Percentiles rank a stretch among this genome's conserved stretches.
These are phyloP conservation scores for Sisyra terminalis DNA, from an alignment of 2,888 invertebrate genomes.

Conservation along the genomic window DNA sequence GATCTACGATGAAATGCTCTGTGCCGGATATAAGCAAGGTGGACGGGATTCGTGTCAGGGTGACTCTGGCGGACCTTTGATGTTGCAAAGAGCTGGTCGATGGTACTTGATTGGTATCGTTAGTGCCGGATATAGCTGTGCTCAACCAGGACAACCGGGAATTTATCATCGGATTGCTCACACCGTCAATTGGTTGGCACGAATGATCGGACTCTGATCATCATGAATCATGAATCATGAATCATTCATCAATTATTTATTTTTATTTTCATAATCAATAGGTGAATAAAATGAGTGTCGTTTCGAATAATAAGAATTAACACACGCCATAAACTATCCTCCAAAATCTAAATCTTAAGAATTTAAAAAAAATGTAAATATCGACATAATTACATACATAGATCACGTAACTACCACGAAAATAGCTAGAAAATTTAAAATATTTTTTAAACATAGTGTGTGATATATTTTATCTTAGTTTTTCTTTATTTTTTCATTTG, in stretches of 20 bases:
- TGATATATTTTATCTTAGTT: no score
- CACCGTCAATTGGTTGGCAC: slow-evolving; percentile 83
- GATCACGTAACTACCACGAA: no score
- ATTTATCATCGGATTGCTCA: slow-evolving; percentile 87
- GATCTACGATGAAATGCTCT: slow-evolving; percentile 90
- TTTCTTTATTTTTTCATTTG: no score
- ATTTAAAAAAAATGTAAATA: no score
- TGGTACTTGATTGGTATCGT: slow-evolving; percentile 80
- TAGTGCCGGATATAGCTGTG: slow-evolving; percentile 87
- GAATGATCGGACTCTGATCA: slow-evolving; percentile 32
- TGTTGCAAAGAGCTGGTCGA: slow-evolving; percentile 71
- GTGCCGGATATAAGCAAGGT: slow-evolving; percentile 80
- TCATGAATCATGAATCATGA: slow-evolving; percentile 8
- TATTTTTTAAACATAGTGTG: no score
- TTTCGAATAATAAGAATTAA: no score
- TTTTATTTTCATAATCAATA: slow-evolving; percentile 7
- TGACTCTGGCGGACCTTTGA: slow-evolving; percentile 78
- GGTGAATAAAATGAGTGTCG: background rate
- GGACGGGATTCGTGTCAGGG: slow-evolving; percentile 67
- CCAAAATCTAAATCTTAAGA: no score
- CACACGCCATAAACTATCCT: no score
- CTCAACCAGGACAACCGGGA: slow-evolving; percentile 83
- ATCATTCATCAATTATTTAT: slow-evolving; percentile 4
- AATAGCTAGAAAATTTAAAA: no score
- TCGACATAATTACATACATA: no score